Base-by-base conservation (phyloP, 2,797 vertebrate genomes). In the Lemur catta region DNA sequence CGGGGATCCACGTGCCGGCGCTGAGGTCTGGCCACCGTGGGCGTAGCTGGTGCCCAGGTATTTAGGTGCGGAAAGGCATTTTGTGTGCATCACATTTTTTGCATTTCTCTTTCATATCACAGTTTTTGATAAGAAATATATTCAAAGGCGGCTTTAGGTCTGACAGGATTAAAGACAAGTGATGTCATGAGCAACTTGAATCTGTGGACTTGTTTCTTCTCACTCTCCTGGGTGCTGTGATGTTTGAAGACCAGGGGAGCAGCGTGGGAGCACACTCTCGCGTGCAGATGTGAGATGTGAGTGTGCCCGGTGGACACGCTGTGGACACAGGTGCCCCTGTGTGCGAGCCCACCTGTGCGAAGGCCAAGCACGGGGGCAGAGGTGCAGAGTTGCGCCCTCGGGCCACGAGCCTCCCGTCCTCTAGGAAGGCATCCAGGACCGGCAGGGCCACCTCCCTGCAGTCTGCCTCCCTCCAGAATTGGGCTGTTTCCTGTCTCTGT, bases 1-100 rank as follows among this genome's bases (percentile, higher is more conserved):
- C 4, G 41, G 55, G 72, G 46, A 24, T 22, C 43, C 1, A 4
- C 0, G 0, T 0, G 20, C 11, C 0, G 0, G 14, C 10, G 84
- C 67, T 33, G 41, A 41, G 0, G 20, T n/a, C 24, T 46, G 67
- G 46, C 41, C 28, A 20, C 71, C 8, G 13, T 1, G 55, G 38
- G 15, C 2, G 9, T 1, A 28, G 43, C 50, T 38, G 80, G 18
- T 17, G 20, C 20, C 33, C 43, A 38, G n/a, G 71, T 33, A 61
- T 15, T 75, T 50, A 57, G n/a, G 59, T 11, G 33, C 6, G 3
- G 8, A 81, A 75, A 86, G 52, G 17, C 17, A n/a, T n/a, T 41
- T 61, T 17, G 71, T 17, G n/a, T 1, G 1, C 0, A 38, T 4
- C 2, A n/a, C 11, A 20, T 72, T 57, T 67, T 13, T 14, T 63